Conservation (phyloP, 2,113 vertebrate species). For the Oreocharis arfaki region DNA sequence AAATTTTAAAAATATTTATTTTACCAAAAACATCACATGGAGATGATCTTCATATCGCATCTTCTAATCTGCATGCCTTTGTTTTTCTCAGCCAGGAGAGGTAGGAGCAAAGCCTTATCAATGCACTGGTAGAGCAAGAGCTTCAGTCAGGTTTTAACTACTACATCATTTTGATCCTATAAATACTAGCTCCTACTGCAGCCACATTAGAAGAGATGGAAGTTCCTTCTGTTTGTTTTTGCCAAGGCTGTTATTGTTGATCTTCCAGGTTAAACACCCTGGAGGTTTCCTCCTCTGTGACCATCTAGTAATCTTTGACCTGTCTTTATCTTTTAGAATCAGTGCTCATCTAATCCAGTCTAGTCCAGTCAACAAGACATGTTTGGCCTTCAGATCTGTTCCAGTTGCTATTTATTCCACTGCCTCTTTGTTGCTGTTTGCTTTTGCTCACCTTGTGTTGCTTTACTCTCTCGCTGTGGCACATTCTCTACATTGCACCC, state of each 20-base stretch:
- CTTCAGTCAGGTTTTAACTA: not conserved
- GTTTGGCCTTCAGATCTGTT: not conserved
- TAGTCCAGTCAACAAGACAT: not conserved
- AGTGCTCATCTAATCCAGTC: not conserved
- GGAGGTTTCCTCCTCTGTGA: not conserved
- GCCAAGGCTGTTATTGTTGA: not conserved
- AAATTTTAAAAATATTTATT: not conserved
- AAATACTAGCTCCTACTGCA: not conserved
- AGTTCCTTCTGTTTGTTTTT: not conserved
- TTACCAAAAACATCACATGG: not conserved
- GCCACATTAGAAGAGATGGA: not conserved
- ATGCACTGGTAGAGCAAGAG: not conserved
- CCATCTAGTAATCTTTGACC: not conserved
- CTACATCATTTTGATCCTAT: not conserved
- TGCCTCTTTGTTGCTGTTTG: not conserved
- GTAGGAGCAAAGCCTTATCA: not conserved
- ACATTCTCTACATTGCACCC: not conserved
- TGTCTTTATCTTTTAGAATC: constrained; percentile 14
- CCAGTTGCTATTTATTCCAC: not conserved
- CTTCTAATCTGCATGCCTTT: not conserved
- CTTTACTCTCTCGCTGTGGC: not conserved
- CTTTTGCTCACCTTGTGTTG: not conserved
- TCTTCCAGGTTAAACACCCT: not conserved
- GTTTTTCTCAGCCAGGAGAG: not conserved
- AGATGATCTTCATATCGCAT: not conserved